Base-by-base conservation (phyloP, 2,888 invertebrate genomes). In the Drosophila anomalata region DNA sequence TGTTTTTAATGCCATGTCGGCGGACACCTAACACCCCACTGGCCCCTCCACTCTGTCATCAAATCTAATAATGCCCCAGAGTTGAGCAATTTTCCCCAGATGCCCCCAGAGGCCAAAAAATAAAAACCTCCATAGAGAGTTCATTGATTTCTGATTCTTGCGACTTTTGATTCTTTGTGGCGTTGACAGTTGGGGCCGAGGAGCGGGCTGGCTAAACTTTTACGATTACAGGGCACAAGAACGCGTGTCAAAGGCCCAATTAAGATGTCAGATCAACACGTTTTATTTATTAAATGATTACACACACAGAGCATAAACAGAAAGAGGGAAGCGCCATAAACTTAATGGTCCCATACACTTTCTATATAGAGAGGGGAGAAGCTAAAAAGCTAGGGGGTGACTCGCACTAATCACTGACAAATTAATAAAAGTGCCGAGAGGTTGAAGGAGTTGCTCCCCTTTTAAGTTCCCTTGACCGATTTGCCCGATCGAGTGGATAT, bases 271-370 rank as follows among this genome's bases (percentile, higher is more conserved):
- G 78, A 87, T 84, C 81, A 87, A 84, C 70, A 68, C 71, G 61
- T 83, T 83, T 86, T 79, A 75, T 79, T 82, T 88, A 88, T 83
- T 88, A 83, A 83, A 86, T 75, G 87, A 76, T 81, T 85, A 47
- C 55, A 14, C 65, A 42, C 48, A 68, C 22, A 47, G 72, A 60
- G 69, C 69, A 80, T 44, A 70, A 63, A 66, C 56, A 29, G 29
- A 29, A 59, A 29, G 61, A 4, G 63, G 36, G 36, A 39, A 54
- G 65, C 46, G 47, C 65, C 65, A 65, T 65, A 68, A 68, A 68
- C 46, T 65, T 68, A 68, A 65, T 65, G 69, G 65, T 24, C 46
- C 39, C 9, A 53, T 44, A 62, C 63, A 62, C 42, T 3, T n/a
- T n/a, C 26, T 26, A 7, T 26, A 24, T 29, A 1, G 8, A 0